These are phyloP conservation scores for Petrolisthes cinctipes DNA, from an alignment of 2,888 invertebrate genomes.

Conservation along the genomic window DNA sequence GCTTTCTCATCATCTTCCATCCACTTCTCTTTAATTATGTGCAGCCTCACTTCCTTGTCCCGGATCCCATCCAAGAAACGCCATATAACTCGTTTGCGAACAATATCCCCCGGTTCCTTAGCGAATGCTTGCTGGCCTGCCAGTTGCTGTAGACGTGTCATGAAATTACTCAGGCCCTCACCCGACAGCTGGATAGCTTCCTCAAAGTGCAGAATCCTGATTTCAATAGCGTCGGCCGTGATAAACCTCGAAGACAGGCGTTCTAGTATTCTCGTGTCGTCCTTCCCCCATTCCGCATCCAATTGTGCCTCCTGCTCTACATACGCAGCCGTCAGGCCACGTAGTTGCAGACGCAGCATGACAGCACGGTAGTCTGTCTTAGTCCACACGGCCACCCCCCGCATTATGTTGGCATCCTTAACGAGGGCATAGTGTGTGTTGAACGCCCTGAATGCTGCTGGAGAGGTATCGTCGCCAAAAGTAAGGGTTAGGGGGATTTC, in stretches of 20 bases:
- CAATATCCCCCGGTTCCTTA: background rate
- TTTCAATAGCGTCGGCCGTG: no score
- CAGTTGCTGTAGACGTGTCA: background rate
- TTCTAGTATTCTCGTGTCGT: no score
- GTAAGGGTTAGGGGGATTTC: no score
- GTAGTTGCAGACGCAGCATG: background rate
- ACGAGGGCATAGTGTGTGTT: background rate
- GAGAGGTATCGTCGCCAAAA: constrained; percentile 4
- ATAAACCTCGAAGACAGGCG: no score
- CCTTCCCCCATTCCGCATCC: no score
- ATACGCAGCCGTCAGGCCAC: background rate
- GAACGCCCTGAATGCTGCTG: background rate
- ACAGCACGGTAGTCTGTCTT: background rate
- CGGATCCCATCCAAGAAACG: no score
- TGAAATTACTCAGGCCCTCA: background rate
- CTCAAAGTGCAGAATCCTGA: no score
- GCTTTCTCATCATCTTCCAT: no score
- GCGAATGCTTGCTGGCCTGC: background rate
- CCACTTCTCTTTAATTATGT: no score
- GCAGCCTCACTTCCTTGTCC: no score
- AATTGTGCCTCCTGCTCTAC: no score
- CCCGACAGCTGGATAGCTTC: background rate
- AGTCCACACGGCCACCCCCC: background rate
- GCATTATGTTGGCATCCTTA: background rate
- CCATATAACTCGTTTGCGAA: background rate